phyloP scores from a whole-genome alignment of 30 jellyfish, hydroid and myxozoan genomes.

The Clytia hemisphaerica region DNA sequence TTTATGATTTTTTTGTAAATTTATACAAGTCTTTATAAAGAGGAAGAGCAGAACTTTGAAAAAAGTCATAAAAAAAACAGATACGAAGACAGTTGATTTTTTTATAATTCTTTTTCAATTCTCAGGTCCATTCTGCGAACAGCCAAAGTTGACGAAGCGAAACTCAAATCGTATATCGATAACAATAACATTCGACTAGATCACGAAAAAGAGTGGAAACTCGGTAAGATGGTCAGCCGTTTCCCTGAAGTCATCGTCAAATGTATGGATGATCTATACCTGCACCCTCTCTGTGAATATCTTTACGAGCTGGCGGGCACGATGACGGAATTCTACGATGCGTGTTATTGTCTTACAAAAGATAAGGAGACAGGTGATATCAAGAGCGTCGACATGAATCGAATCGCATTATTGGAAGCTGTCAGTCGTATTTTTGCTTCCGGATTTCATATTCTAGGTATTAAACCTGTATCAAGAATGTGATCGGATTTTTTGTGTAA shows the following conservation, averaged over 20 bases:
- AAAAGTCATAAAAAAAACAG: not conserved
- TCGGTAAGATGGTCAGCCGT: conserved; percentile 68
- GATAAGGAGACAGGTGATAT: conserved; percentile 75
- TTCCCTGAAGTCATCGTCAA: conserved; percentile 66
- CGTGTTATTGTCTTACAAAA: conserved; percentile 76
- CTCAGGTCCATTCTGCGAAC: conserved; percentile 79
- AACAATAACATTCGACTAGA: conserved; percentile 41
- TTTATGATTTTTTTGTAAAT: not conserved
- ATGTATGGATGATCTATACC: conserved; percentile 59
- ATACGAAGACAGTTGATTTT: not conserved
- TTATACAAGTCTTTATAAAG: not conserved
- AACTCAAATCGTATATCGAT: conserved; percentile 12
- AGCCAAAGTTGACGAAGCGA: conserved; percentile 55
- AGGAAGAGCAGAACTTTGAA: no score
- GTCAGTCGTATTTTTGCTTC: conserved; percentile 58
- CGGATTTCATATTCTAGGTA: conserved; percentile 85
- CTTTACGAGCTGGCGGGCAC: conserved; percentile 84
- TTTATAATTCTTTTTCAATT: not conserved
- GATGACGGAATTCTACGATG: conserved; percentile 90
- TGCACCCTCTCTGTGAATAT: conserved; percentile 90
- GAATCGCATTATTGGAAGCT: conserved; percentile 75
- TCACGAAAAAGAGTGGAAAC: conserved; percentile 76
- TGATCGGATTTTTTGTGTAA: no score
- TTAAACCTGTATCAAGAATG: conserved; percentile 71
- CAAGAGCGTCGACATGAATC: conserved; percentile 74